Evolutionary conservation across 2,888 invertebrate genomes (phyloP).

Genomic region (Lasioglossum vierecki): DNA sequence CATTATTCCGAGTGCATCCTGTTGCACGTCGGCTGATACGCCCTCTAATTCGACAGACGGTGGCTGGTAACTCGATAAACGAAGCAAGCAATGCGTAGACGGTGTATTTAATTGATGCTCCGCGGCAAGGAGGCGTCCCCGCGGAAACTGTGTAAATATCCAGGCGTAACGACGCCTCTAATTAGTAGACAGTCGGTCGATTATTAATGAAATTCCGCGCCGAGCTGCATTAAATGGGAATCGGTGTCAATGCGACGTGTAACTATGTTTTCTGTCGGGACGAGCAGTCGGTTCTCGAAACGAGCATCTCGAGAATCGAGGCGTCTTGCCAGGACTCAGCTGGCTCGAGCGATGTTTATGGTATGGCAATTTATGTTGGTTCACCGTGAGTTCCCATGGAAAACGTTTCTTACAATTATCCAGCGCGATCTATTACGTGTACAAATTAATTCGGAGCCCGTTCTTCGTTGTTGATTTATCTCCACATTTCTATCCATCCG

Average conservation of each 20-base stretch:
- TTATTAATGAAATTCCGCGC: conserved; percentile 28
- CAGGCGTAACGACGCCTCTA: conserved; percentile 30
- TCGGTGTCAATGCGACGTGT: not conserved
- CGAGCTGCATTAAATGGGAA: not conserved
- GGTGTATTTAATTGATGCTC: conserved; percentile 20
- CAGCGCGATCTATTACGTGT: not conserved
- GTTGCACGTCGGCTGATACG: conserved; percentile 43
- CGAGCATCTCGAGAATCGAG: not conserved
- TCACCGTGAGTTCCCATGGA: not conserved
- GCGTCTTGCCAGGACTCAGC: not conserved
- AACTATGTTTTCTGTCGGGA: not conserved
- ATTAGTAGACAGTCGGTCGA: conserved; percentile 25
- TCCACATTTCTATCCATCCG: too few species aligned
- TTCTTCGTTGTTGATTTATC: too few species aligned
- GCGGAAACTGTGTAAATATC: conserved; percentile 38
- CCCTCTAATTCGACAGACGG: conserved; percentile 53
- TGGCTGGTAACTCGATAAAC: conserved; percentile 50
- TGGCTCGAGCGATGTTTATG: not conserved
- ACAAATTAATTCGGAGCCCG: not conserved
- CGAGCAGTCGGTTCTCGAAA: not conserved
- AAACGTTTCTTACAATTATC: not conserved
- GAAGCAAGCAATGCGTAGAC: conserved; percentile 19
- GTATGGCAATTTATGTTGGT: not conserved
- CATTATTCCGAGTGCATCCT: conserved; percentile 60
- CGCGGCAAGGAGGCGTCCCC: conserved; percentile 12